phyloP scores from a whole-genome alignment of 2,797 vertebrate genomes.

The Tenualosa ilisha region DNA sequence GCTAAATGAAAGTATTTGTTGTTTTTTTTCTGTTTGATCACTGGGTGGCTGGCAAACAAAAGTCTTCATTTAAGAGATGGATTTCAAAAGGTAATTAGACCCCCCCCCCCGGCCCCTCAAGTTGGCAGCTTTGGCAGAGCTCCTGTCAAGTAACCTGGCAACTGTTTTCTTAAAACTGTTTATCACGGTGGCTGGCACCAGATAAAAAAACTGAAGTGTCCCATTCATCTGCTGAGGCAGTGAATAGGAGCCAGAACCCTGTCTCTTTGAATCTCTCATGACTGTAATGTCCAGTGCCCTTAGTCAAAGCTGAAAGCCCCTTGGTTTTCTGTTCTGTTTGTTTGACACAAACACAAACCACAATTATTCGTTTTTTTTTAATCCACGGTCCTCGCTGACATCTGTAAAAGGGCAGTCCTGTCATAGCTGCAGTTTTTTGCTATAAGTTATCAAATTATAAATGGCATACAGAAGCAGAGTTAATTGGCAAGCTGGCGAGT shows the following conservation, averaged over 20 bases:
- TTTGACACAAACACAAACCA: conserved; percentile 46
- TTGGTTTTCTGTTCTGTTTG: conserved; percentile 46
- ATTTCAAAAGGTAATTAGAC: conserved; percentile 43
- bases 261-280: conserved; percentile 47
- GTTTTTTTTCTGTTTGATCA: not conserved
- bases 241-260: conserved; percentile 43
- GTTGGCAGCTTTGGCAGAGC: conserved; percentile 57
- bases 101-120: conserved; percentile 39
- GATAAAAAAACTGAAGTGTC: conserved; percentile 37
- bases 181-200: conserved; percentile 64
- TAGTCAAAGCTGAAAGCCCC: conserved; percentile 59
- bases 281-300: conserved; percentile 39
- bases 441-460: not conserved
- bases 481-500: not conserved
- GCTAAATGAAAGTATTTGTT: conserved; percentile 52
- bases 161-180: conserved; percentile 65
- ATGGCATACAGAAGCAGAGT: not conserved
- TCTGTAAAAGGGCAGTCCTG: conserved; percentile 42
- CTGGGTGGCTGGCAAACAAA: conserved; percentile 55
- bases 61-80: conserved; percentile 64
- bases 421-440: not conserved
- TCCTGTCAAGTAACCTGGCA: conserved; percentile 69
- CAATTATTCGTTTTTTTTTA: conserved; percentile 44
- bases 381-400: conserved; percentile 24
- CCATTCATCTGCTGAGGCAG: conserved; percentile 39